Base-by-base conservation (phyloP, 1,140 invertebrate species). In the Pseudomyrmex cubaensis region DNA sequence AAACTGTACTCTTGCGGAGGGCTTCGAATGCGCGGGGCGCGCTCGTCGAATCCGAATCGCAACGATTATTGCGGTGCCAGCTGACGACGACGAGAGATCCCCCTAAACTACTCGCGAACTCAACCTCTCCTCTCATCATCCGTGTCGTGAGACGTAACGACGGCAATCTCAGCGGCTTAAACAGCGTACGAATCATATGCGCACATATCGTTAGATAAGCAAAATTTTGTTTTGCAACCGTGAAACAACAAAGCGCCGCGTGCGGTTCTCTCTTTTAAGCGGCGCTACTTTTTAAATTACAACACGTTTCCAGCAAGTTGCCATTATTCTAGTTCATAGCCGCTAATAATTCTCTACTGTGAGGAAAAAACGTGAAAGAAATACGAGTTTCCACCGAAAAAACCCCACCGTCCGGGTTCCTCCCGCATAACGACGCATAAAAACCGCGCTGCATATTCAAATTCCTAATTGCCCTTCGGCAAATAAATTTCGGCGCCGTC, bases 401-500 rank as follows among this genome's bases (percentile, higher is more conserved):
- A 20, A 52, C 59, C 70, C 2, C 25, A 63, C 12, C 61, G 35
- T 64, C 74, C 35, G 35, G 35, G 63, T 12, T 52, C 9, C 12
- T 56, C 9, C 22, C 52, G 61, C 44, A 76, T 76, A 83, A 83
- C 73, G 52, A 67, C n/a, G 74, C 62, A 78, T 83, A 83, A 82
- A 82, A 82, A 82, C 44, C 70, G 59, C 50, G 78, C 72, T 75
- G 78, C 76, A 80, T 80, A 75, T 82, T 82, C 70, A 82, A 82
- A 82, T 75, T 73, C 59, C 67, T 82, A 82, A 82, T 82, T 64
- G 64, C 74, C 54, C 82, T 73, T 87, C 84, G 83, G 76, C 83
- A 72, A 85, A 89, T 89, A 89, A 89, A 89, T 88, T 85, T 75
- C 56, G 74, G 76, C 67, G 12, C 72, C 66, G 73, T 87, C 48